Base-by-base conservation (phyloP, 2,113 vertebrate species). In the Stigmatopora nigra region DNA sequence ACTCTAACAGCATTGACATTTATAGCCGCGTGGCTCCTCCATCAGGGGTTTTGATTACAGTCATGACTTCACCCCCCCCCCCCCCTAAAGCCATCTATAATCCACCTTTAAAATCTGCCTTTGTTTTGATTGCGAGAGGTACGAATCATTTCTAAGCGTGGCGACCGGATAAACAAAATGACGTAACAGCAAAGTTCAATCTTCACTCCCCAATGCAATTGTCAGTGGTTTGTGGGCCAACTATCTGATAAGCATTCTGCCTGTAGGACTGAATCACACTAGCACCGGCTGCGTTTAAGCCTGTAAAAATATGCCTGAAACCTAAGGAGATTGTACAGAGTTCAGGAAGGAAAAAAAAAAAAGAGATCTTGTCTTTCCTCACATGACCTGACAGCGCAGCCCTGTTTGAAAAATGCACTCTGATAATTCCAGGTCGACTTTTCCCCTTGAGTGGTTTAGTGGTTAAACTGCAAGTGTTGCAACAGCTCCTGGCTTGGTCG, bases 351-450 rank as follows among this genome's bases (percentile, higher is more conserved):
- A 17, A 19, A 51, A 51, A 51, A 51, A 44, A 8, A 17, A 10
- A 36, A 3, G 63, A 68, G 1, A 49, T 73, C 69, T 58, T 67
- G 48, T 65, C 68, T 78, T 52, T 76, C 71, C 73, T 81, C 76
- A 82, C 62, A 69, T 70, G 84, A 82, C 71, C 77, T 63, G 78
- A 85, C 80, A 70, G 76, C 57, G 76, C 57, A 69, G 57, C 38
- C 52, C 64, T 46, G 65, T 72, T 46, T 52, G 36, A 64, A 73
- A 61, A 57, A 65, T 62, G 53, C n/a, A 57, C 60, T 52, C 35
- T 65, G 48, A 76, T 63, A 61, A 80, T 88, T 87, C 58, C 82
- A 71, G 89, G 87, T 85, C 84, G 85, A 72, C 68, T 75, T 85
- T 87, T 78, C 80, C 77, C 72, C 84, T 82, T 81, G 78, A 77